Percentiles rank a stretch among this genome's conserved stretches.
phyloP scores from a whole-genome alignment of 2,888 invertebrate species.

The Drosophila cognata region DNA sequence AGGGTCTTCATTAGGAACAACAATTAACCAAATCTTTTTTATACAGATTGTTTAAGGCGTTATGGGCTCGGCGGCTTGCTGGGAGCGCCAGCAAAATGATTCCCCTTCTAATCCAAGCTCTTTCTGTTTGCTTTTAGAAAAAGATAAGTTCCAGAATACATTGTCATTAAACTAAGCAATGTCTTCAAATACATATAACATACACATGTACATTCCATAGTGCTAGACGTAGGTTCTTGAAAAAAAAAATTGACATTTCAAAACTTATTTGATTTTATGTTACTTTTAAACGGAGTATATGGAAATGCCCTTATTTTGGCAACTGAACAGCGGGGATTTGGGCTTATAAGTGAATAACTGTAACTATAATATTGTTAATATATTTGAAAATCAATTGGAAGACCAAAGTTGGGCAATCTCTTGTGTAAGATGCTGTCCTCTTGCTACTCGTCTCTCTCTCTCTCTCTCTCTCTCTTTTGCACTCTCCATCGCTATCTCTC shows the following conservation, averaged over 20 bases:
- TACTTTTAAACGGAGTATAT: not conserved
- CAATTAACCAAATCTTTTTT: not conserved
- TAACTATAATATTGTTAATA: not conserved
- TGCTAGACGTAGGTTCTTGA: not conserved
- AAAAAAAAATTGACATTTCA: not conserved
- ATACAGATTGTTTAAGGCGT: not conserved
- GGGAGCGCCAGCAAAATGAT: not conserved
- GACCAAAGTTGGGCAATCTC: not conserved
- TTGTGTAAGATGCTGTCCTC: not conserved
- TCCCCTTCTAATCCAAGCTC: not conserved
- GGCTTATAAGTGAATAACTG: not conserved
- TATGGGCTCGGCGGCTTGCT: not conserved
- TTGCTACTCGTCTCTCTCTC: not conserved
- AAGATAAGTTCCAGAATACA: not conserved
- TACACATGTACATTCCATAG: not conserved
- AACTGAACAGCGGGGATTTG: not conserved
- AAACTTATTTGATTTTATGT: not conserved
- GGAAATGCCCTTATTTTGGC: not conserved
- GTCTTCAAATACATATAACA: not conserved
- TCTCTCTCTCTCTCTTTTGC: not conserved
- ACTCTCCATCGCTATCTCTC: not conserved
- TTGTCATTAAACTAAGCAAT: not conserved
- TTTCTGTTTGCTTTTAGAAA: not conserved
- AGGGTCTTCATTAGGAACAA: not conserved
- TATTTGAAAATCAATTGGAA: not conserved